Conservation (phyloP, 2,888 invertebrate species). For the Leptopilina syphax region DNA sequence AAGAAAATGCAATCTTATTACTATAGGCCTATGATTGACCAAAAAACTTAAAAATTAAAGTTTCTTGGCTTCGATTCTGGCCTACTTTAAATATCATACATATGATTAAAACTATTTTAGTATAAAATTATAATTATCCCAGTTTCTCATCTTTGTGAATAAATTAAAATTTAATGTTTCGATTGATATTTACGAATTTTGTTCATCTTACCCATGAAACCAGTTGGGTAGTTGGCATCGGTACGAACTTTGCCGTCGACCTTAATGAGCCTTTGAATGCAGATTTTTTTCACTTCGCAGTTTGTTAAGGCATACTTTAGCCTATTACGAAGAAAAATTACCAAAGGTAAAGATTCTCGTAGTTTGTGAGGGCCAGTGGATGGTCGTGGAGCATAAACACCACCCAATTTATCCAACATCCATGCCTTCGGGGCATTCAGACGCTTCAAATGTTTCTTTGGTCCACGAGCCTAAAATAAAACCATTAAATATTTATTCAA, state of each 20-base stretch:
- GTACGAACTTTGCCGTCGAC: slow-evolving; percentile 99
- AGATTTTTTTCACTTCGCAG: slow-evolving; percentile 97
- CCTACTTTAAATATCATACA: slow-evolving; percentile 47
- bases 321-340: slow-evolving; percentile 97
- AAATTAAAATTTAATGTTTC: too few species aligned
- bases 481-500: not conserved
- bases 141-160: too few species aligned
- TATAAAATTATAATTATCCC: too few species aligned
- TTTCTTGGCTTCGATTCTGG: slow-evolving; percentile 68
- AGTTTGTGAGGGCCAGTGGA: slow-evolving; percentile 98
- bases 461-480: slow-evolving; percentile 92
- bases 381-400: slow-evolving; percentile 98
- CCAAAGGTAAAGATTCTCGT: slow-evolving; percentile 96
- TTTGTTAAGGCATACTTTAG: slow-evolving; percentile 98
- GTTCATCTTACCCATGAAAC: slow-evolving; percentile 94
- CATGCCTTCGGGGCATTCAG: slow-evolving; percentile 99
- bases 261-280: slow-evolving; percentile 98
- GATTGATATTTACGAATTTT: not conserved
- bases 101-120: too few species aligned
- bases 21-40: slow-evolving; percentile 78
- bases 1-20: slow-evolving; percentile 69
- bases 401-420: slow-evolving; percentile 99
- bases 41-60: slow-evolving; percentile 59
- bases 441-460: slow-evolving; percentile 99
- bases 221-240: slow-evolving; percentile 97